These are phyloP conservation scores for Zygothrica quintamaculata DNA, from an alignment of 2,888 invertebrate species.

Conservation along the genomic window DNA sequence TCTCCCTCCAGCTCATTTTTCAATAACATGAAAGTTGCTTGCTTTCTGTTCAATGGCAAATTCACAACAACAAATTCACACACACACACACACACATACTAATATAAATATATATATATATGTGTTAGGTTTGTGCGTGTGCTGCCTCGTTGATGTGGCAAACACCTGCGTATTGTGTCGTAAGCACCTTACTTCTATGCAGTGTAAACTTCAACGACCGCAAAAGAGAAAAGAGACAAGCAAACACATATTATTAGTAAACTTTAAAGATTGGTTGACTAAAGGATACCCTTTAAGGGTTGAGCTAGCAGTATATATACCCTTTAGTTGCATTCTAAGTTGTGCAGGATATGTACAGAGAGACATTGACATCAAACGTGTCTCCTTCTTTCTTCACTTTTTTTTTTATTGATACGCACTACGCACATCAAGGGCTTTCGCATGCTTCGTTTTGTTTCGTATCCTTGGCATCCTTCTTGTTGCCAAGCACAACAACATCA, in stretches of 20 bases:
- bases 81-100: slow-evolving; percentile 20
- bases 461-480: slow-evolving; percentile 36
- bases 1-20: slow-evolving; percentile 58
- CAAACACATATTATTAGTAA: fast-evolving
- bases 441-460: slow-evolving; percentile 4
- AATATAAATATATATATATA: background rate
- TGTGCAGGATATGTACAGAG: slow-evolving; percentile 26
- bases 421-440: slow-evolving; percentile 55
- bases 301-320: background rate
- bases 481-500: too few relatives aligned
- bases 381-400: slow-evolving; percentile 17
- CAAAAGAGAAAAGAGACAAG: slow-evolving; percentile 24
- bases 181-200: slow-evolving; percentile 48
- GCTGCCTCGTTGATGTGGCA: slow-evolving; percentile 54
- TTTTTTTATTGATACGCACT: slow-evolving; percentile 63
- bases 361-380: slow-evolving; percentile 73
- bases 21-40: slow-evolving; percentile 73
- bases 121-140: slow-evolving; percentile 12
- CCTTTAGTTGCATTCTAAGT: slow-evolving; percentile 17
- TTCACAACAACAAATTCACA: slow-evolving; percentile 60
- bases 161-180: slow-evolving; percentile 63
- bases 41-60: slow-evolving; percentile 64
- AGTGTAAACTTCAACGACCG: slow-evolving; percentile 59
- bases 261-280: too few relatives aligned
- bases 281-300: background rate